These are phyloP conservation scores for Syrphus vitripennis DNA, from an alignment of 2,888 invertebrate genomes.

Conservation along the genomic window DNA sequence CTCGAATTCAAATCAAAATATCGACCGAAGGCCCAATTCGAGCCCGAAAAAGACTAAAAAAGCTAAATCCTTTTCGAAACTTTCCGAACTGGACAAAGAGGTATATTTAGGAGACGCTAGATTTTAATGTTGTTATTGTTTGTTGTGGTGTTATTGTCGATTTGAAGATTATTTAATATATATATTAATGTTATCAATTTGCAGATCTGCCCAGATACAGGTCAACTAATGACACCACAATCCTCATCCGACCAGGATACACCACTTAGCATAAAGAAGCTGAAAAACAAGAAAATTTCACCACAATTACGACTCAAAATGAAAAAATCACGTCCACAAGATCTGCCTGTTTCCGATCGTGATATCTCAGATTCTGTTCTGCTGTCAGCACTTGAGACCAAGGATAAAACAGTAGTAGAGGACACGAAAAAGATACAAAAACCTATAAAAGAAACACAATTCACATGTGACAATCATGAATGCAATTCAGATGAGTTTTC, in stretches of 20 bases:
- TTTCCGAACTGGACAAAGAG: conserved; percentile 83
- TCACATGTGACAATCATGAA: conserved; percentile 72
- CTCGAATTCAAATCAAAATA: conserved; percentile 83
- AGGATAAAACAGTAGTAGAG: not conserved
- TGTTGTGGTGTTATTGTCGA: not conserved
- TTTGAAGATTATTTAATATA: not conserved
- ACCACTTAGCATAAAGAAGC: conserved; percentile 79
- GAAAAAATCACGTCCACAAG: conserved; percentile 77
- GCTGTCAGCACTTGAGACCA: conserved; percentile 20
- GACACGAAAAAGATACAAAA: conserved; percentile 5
- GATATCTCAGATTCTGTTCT: conserved; percentile 64
- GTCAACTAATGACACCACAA: conserved; percentile 75
- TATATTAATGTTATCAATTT: not conserved
- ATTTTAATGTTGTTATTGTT: conserved; percentile 2
- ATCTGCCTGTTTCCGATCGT: conserved; percentile 74
- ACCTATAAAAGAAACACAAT: conserved; percentile 22
- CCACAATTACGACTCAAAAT: conserved; percentile 78
- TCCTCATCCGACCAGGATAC: conserved; percentile 80
- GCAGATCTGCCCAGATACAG: conserved; percentile 79
- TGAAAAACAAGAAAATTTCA: conserved; percentile 79
- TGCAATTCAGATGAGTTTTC: conserved; percentile 78
- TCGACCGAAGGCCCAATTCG: conserved; percentile 76
- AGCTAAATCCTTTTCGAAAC: conserved; percentile 83
- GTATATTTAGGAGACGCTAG: conserved; percentile 74
- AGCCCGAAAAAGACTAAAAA: conserved; percentile 82